Evolutionary conservation across 2,888 invertebrate genomes (phyloP).

Genomic region (Polietes domitor): DNA sequence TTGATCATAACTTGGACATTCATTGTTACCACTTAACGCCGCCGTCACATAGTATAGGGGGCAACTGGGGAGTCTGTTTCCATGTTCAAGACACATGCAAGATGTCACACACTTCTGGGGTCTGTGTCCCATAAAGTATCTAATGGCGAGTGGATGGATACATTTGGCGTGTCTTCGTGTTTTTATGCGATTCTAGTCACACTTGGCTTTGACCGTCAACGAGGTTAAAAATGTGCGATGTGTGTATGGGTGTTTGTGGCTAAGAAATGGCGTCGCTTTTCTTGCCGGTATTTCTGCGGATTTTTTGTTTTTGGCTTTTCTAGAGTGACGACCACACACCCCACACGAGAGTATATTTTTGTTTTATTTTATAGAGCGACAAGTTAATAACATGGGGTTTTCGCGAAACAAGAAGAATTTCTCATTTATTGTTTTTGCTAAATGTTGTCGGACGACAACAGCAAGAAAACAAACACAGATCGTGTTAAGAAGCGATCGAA

Average conservation of each 20-base stretch:
- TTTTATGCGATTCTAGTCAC: slow-evolving; percentile 46
- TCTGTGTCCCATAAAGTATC: not conserved
- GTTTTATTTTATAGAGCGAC: slow-evolving; percentile 21
- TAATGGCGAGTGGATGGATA: not conserved
- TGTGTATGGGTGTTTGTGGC: not conserved
- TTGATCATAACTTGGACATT: too few species aligned
- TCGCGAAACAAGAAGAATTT: slow-evolving; percentile 9
- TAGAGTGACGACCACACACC: not conserved
- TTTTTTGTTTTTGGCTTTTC: not conserved
- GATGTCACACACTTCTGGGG: not conserved
- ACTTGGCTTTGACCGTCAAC: slow-evolving; percentile 67
- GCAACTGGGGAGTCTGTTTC: not conserved
- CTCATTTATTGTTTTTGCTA: slow-evolving; percentile 14
- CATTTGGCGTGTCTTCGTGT: not conserved
- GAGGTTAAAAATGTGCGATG: slow-evolving; percentile 52
- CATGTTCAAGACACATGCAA: not conserved
- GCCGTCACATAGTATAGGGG: not conserved
- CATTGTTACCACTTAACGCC: not conserved
- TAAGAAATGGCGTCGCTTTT: slow-evolving; percentile 55
- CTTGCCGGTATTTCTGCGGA: slow-evolving; percentile 40
- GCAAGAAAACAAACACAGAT: not conserved
- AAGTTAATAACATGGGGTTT: slow-evolving; percentile 32
- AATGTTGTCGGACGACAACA: slow-evolving; percentile 43
- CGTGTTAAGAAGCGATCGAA: too few species aligned
- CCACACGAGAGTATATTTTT: not conserved